Evolutionary conservation across 2,888 invertebrate species (phyloP), one percentile per base, ranked within the genome.

Genomic region (Orchestes rusci): DNA sequence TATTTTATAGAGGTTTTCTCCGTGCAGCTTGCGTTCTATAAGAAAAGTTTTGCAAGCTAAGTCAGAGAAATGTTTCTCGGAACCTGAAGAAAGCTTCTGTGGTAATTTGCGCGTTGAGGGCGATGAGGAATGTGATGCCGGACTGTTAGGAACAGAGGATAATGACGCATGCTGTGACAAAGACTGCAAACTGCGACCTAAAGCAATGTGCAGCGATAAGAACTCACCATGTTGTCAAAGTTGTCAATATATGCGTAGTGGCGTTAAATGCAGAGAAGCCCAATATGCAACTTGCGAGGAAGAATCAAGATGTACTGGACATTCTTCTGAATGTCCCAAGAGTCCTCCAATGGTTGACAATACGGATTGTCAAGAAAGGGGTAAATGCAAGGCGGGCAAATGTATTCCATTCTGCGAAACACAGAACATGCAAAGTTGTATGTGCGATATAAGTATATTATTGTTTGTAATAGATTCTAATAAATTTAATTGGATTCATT

Each of bases 101-200:
- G 96, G 96, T 5, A 96, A 97, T 72, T 74, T 93, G 52, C 77
- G 94, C 8, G 94, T 96, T 1, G 93, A 97, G 67, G 91, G 89
- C 2, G 92, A 90, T 53, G 96, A 97, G 67, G 91, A 96, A 66
- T 97, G 96, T 66, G 96, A 97, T 64, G 94, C 93, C 17, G 96
- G 96, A 2, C 73, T 94, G 18, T 72, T 94, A 4, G 93, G 93
- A 15, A 91, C 91, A 0, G 92, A 92, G 66, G 91, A 92, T 62
- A 90, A 89, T 58, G 94, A 94, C 64, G 79, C 83, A 47, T 96
- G 96, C 65, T 96, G 95, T 67, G 88, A 91, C 62, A 90, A 90
- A 66, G 85, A 89, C 63, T 96, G 96, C 64, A 87, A 87, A 64
- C 68, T 96, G 32, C 75, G 89, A 36, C 80, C 84, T 62, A 85